Evolutionary conservation across 2,797 vertebrate genomes (phyloP).

Genomic region (Oreonectes daqikongensis): DNA sequence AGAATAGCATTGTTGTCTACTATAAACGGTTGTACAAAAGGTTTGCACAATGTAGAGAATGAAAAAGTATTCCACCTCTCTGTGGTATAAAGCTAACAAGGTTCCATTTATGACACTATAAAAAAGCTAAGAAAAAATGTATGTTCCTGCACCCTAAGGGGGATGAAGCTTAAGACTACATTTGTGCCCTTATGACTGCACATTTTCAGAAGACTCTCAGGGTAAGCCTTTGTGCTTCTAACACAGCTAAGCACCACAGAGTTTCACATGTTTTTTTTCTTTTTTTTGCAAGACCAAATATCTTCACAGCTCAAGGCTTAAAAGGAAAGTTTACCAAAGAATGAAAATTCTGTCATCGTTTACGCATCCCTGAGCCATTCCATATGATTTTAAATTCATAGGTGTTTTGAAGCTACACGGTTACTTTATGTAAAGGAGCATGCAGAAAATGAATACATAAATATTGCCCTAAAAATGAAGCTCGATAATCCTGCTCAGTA

Average conservation of each 20-base stretch:
- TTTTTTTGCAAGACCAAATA: slow-evolving; percentile 5
- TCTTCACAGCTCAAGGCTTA: slow-evolving; percentile 15
- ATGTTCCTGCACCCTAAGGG: slow-evolving; percentile 16
- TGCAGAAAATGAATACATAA: too few species aligned
- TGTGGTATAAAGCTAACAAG: slow-evolving; percentile 25
- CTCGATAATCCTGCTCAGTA: too few species aligned
- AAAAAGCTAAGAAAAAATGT: slow-evolving; percentile 27
- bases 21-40: too few species aligned
- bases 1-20: too few species aligned
- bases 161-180: slow-evolving; percentile 29
- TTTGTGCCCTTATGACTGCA: slow-evolving; percentile 26
- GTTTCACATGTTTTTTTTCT: background rate
- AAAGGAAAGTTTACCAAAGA: background rate
- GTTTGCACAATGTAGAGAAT: background rate
- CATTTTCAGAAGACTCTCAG: slow-evolving; percentile 16
- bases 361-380: background rate
- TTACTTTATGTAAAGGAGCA: too few species aligned
- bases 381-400: too few species aligned
- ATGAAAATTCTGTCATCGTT: background rate
- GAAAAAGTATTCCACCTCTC: slow-evolving; percentile 16
- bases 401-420: too few species aligned
- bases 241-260: slow-evolving; percentile 16
- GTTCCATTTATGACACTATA: slow-evolving; percentile 33
- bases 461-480: too few species aligned
- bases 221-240: slow-evolving; percentile 14